Evolutionary conservation across 1,140 invertebrate species (phyloP), one percentile per base, ranked within the genome.

Genomic region (Drosophila rufa): DNA sequence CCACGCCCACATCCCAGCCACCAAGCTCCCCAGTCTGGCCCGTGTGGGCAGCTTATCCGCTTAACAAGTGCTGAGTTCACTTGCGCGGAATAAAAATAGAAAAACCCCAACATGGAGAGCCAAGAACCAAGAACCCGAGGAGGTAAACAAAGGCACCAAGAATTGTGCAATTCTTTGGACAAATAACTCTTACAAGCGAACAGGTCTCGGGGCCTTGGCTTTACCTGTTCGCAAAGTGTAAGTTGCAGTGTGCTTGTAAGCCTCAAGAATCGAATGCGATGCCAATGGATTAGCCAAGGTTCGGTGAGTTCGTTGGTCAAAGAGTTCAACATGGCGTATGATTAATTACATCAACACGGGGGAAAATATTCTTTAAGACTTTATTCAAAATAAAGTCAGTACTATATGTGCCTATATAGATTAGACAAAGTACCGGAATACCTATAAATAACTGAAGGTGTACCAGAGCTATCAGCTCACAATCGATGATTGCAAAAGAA

Each of bases 41-140:
- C 73, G 48, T 62, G 83, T 82, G 76, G 83, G 80, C 77, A 77
- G 83, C 53, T 87, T 87, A 89, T 89, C 80, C 84, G 84, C 84
- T 80, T 89, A 81, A 59, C 85, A 89, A 89, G 84, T 90, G 84
- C 85, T 73, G 81, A 87, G 85, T 87, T 77, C 78, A 84, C 62
- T 87, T 89, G 79, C 51, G 70, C 61, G 62, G 60, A 74, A 83
- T 64, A 77, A 67, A 79, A 80, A 84, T 67, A 64, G 66, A 66
- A 38, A 68, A 67, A 6, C 30, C 17, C 14, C 33, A 38, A 17
- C 33, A 12, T 15, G 30, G 33, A 22, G n/a, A 14, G 8, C 30
- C 30, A 33, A 75, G 46, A 62, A 57, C 55, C 58, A 38, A 43
- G 42, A 60, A 46, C 40, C 50, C 57, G 11, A 67, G 64, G 56